phyloP scores from a whole-genome alignment of 1,140 invertebrate genomes.

The Sycobia sp. region DNA sequence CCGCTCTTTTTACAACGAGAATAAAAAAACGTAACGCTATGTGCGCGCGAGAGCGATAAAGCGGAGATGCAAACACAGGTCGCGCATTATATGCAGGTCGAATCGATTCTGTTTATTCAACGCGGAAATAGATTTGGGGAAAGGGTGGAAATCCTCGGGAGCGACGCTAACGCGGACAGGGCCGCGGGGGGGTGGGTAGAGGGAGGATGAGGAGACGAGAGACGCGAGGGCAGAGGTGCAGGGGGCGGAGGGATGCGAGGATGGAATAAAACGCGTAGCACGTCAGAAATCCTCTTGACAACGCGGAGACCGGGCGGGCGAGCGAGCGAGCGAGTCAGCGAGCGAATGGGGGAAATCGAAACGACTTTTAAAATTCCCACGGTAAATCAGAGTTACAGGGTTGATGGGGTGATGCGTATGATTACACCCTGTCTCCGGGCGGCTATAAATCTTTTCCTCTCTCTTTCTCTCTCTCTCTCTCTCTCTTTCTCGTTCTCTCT shows the following conservation, averaged over 20 bases:
- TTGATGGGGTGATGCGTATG: conserved; percentile 53
- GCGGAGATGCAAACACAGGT: conserved; percentile 15
- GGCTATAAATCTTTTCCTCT: conserved; percentile 50
- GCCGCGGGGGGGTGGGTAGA: neutral
- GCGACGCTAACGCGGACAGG: neutral
- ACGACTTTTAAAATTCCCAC: conserved; percentile 52
- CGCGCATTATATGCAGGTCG: too few species aligned
- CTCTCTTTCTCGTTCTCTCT: conserved; percentile 23
- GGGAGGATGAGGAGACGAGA: neutral
- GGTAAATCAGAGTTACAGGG: conserved; percentile 54
- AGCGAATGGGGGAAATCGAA: conserved; percentile 34
- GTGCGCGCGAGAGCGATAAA: conserved; percentile 1
- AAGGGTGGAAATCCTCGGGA: too few species aligned
- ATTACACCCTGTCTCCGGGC: conserved; percentile 53
- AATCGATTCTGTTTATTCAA: too few species aligned
- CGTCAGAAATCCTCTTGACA: conserved; percentile 35
- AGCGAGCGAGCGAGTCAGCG: too few species aligned
- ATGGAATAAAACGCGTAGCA: too few species aligned
- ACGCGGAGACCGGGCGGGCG: neutral
- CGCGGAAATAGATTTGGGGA: too few species aligned
- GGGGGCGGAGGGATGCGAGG: too few species aligned
- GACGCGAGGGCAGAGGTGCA: too few species aligned
- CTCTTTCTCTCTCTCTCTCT: too few species aligned
- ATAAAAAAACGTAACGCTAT: neutral
- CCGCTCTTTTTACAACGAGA: too few species aligned